phyloP scores from a whole-genome alignment of 2,888 invertebrate species.

The Oscheius onirici region DNA sequence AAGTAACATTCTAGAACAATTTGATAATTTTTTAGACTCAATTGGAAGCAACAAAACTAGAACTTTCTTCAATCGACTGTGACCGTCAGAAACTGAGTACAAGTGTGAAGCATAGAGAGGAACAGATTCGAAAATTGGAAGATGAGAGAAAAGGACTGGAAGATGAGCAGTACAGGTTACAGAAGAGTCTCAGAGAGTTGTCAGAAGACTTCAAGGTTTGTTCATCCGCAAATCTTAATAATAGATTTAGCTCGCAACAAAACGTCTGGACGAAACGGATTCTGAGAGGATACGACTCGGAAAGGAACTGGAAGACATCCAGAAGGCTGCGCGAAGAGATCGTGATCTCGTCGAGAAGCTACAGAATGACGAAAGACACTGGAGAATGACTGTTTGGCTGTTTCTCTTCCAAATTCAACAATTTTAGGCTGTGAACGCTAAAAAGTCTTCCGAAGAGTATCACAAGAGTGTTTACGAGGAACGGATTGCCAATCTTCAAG shows the following conservation, averaged over 20 bases:
- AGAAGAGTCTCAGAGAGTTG: slow-evolving; percentile 7
- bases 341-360: slow-evolving; percentile 42
- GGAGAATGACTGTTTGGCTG: slow-evolving; percentile 45
- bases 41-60: slow-evolving; percentile 33
- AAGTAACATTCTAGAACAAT: background rate
- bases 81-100: slow-evolving; percentile 33
- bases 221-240: background rate
- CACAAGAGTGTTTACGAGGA: slow-evolving; percentile 35
- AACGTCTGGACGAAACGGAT: slow-evolving; percentile 23
- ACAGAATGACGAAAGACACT: slow-evolving; percentile 42
- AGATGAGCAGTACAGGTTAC: slow-evolving; percentile 14
- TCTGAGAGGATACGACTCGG: slow-evolving; percentile 17
- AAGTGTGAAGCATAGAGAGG: slow-evolving; percentile 26
- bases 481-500: slow-evolving; percentile 27
- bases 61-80: slow-evolving; percentile 25
- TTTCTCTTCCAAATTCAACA: too few relatives aligned
- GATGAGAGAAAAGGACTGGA: slow-evolving; percentile 27
- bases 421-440: slow-evolving; percentile 33
- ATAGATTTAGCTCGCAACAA: background rate
- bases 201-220: slow-evolving; percentile 26
- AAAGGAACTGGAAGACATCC: slow-evolving; percentile 26
- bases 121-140: slow-evolving; percentile 31
- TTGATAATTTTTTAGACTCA: slow-evolving; percentile 32
- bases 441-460: slow-evolving; percentile 32
- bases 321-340: slow-evolving; percentile 32